Conservation (phyloP, 2,888 invertebrate genomes). For the Nycteola revayana region DNA sequence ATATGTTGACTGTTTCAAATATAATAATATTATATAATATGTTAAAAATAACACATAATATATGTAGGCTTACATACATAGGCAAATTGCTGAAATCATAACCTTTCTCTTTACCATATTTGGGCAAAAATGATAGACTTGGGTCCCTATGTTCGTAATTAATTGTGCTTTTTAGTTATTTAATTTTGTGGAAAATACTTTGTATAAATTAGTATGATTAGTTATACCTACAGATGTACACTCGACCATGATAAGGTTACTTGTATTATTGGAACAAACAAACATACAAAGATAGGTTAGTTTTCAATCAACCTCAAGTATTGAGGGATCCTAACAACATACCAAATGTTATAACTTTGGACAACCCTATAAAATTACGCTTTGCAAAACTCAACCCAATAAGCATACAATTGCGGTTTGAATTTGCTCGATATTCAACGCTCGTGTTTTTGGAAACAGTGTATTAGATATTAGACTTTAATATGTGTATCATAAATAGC, state of each 20-base stretch:
- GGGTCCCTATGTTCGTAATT: too few species aligned
- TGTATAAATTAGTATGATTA: slow-evolving; percentile 10
- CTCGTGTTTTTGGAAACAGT: background rate
- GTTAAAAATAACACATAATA: too few species aligned
- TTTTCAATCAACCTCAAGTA: slow-evolving; percentile 75
- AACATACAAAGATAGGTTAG: slow-evolving; percentile 65
- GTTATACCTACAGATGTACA: slow-evolving; percentile 55
- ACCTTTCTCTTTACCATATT: too few species aligned
- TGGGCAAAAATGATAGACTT: too few species aligned
- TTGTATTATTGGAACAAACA: slow-evolving; percentile 67
- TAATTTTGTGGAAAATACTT: background rate
- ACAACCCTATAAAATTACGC: slow-evolving; percentile 19
- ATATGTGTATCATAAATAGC: too few species aligned
- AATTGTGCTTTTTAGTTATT: too few species aligned
- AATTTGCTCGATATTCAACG: slow-evolving; percentile 5
- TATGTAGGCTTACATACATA: too few species aligned
- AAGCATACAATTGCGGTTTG: background rate
- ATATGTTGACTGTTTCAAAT: too few species aligned
- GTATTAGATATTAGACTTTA: slow-evolving; percentile 4
- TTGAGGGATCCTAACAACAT: slow-evolving; percentile 33
- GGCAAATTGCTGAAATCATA: too few species aligned
- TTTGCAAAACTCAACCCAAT: slow-evolving; percentile 14
- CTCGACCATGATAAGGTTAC: slow-evolving; percentile 59
- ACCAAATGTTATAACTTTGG: slow-evolving; percentile 61
- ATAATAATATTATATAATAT: too few species aligned